phyloP scores from a whole-genome alignment of 2,797 vertebrate species.

The Tarsius wallacei region DNA sequence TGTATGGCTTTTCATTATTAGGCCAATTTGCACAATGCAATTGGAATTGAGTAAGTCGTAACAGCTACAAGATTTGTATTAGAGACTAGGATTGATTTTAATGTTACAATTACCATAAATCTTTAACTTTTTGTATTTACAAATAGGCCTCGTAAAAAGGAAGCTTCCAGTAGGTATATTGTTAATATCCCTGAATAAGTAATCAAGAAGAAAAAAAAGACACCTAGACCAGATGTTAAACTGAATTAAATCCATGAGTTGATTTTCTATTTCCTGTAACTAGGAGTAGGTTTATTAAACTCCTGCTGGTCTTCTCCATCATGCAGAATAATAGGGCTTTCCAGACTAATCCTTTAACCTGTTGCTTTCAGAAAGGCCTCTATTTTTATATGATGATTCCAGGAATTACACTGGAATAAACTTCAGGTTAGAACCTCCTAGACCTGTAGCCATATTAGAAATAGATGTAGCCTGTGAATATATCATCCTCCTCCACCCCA shows the following conservation, averaged over 20 bases:
- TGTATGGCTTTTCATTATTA: conserved; percentile 4
- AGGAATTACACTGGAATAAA: not conserved
- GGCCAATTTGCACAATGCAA: conserved; percentile 12
- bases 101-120: not conserved
- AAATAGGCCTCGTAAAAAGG: not conserved
- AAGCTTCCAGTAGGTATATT: conserved; percentile 65
- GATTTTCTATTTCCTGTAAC: conserved; percentile 46
- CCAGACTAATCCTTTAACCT: not conserved
- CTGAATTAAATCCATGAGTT: conserved; percentile 40
- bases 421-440: not conserved
- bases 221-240: conserved; percentile 60
- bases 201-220: not conserved
- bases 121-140: conserved; percentile 25
- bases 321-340: not conserved
- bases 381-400: not conserved
- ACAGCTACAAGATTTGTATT: not conserved
- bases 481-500: not conserved
- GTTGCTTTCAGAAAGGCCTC: conserved; percentile 2
- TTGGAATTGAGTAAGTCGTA: not conserved
- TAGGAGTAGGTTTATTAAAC: conserved; percentile 15
- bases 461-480: not conserved
- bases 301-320: conserved; percentile 45
- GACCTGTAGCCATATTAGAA: not conserved
- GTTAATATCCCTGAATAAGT: conserved; percentile 31
- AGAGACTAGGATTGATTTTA: not conserved